These are phyloP conservation scores for Galaxias olidus DNA, from an alignment of 2,797 vertebrate species.

Conservation along the genomic window DNA sequence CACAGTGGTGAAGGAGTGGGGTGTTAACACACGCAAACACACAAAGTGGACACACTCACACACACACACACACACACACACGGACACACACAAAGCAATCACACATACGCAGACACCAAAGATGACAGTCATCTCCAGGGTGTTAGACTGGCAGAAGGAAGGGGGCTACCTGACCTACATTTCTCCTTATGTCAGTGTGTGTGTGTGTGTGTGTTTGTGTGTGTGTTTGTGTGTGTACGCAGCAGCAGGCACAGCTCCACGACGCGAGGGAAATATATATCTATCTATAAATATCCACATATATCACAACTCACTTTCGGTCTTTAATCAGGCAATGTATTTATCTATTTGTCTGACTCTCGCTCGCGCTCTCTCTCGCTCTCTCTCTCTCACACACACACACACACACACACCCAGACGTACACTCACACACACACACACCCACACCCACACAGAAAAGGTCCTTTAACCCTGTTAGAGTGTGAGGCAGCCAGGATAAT, in stretches of 20 bases:
- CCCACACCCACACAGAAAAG: background rate
- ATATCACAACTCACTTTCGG: background rate
- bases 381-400: background rate
- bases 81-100: constrained; percentile 13
- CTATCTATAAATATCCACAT: background rate
- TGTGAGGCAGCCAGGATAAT: constrained; percentile 18
- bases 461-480: constrained; percentile 5
- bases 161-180: constrained; percentile 80
- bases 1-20: constrained; percentile 45
- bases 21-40: constrained; percentile 12
- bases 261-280: constrained; percentile 59
- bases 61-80: constrained; percentile 16
- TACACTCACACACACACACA: background rate
- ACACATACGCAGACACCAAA: background rate
- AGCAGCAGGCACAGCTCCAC: constrained; percentile 22
- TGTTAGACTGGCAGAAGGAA: constrained; percentile 58
- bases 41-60: constrained; percentile 18
- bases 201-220: too few species aligned
- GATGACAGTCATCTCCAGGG: constrained; percentile 21
- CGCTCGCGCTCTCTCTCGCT: background rate
- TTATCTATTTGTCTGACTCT: background rate
- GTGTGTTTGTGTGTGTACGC: constrained; percentile 66
- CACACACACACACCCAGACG: background rate
- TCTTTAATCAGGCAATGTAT: too few species aligned
- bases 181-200: constrained; percentile 21